Base-by-base conservation (phyloP, 2,888 invertebrate genomes). In the Drosophila affinis region DNA sequence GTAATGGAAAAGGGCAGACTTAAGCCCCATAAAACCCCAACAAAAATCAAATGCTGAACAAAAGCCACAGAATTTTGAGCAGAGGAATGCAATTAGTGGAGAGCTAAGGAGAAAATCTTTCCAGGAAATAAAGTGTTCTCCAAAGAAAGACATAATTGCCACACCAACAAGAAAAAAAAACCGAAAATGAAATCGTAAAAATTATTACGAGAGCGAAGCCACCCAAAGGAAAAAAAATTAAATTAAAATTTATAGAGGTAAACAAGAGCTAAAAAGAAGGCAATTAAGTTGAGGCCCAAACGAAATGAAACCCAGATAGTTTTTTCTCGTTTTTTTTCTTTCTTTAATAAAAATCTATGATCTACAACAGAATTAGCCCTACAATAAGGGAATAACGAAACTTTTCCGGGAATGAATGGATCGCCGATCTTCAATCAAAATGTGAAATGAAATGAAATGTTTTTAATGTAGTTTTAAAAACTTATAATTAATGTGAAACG, bases 401-500 rank as follows among this genome's bases (percentile, higher is more conserved):
- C 67, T 88, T 63, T 83, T 88, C 81, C 72, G 69, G 34, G 80
- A 79, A 88, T 75, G 57, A 57, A 57, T 47, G 57, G 47, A 47
- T 27, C 21, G 39, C 24, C 39, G 74, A 58, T 29, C 76, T 75
- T 84, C 88, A 88, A 88, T 88, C 87, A 83, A 83, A 83, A 88
- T 80, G 87, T 85, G 71, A 52, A 63, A 62, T 72, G 68, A 52
- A 44, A 46, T 45, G 68, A 52, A 44, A 46, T 45, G 68, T 69
- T 54, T 44, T 81, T 76, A 39, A 80, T 77, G 78, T 75, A 51
- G 75, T 78, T 75, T 82, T 77, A 77, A 87, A 87, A 78, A 81
- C 87, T 81, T 83, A 86, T 87, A 87, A 86, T 86, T 87, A 87
- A 86, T 86, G 86, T 86, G 79, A 82, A 79, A 71, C 70, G 79